Evolutionary conservation across 2,113 vertebrate species (phyloP), one percentile per base, ranked within the genome.

Genomic region (Notothenia rossii): DNA sequence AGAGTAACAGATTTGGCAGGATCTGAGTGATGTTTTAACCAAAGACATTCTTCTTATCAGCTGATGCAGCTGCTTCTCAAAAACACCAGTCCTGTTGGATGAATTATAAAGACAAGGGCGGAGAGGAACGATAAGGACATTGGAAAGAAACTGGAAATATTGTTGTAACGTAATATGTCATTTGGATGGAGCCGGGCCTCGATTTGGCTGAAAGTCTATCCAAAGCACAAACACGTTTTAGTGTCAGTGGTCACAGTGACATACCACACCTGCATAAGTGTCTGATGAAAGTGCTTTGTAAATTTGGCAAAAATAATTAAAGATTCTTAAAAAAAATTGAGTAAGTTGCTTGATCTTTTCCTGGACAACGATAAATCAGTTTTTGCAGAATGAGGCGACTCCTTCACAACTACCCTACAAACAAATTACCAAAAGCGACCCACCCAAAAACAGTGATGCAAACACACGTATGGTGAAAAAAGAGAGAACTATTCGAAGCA

Each of bases 21-120:
- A 65, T 53, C 36, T 40, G 94, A 90, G 77, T 88, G 94, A 94
- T 91, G 89, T 83, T 86, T 93, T 82, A 92, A 96, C 94, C 94
- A 92, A 70, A 84, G 91, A 86, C 87, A 91, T 15, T 87, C 70
- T 84, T 84, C 80, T 90, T 76, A 87, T 94, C 91, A 94, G 53
- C 90, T 90, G 84, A 81, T 92, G 87, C 51, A 72, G 85, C 70
- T 59, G 75, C 83, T 77, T 82, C 11, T 3, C 65, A 14, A 84
- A 12, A 88, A 83, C 75, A 76, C 82, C 81, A 89, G 90, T 51
- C 73, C 79, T 15, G 46, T 89, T 75, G 79, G 75, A 66, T 69
- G 10, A 75, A 78, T 68, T 54, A 63, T 68, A 40, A 71, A 65
- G 69, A 75, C 49, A 59, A 66, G 75, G 61, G 75, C 36, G 22